Percentiles rank a stretch among this genome's conserved stretches.
Evolutionary conservation across 2,888 invertebrate genomes (phyloP).

Genomic region (Portevinia maculata): DNA sequence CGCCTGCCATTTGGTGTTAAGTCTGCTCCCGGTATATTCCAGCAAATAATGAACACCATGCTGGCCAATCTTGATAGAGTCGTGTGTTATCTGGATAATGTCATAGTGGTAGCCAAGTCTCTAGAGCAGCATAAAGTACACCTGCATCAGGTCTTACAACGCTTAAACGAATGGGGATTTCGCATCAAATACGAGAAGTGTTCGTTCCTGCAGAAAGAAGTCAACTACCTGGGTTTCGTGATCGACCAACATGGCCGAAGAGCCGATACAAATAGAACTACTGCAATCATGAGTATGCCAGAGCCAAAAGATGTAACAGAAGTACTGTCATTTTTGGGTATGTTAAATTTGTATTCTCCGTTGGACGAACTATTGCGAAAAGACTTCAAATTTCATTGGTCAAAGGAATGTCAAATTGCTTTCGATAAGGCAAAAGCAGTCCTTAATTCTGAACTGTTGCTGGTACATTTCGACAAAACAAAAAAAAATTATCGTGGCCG

Average conservation of each 20-base stretch:
- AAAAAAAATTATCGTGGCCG: no score
- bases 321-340: constrained; percentile 52
- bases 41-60: constrained; percentile 70
- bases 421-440: no score
- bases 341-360: constrained; percentile 28
- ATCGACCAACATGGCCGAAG: constrained; percentile 38
- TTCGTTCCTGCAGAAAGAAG: constrained; percentile 12
- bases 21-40: constrained; percentile 70
- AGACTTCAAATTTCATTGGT: constrained; percentile 55
- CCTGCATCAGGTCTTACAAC: constrained; percentile 16
- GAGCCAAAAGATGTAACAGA: constrained; percentile 51
- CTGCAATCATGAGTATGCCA: constrained; percentile 60
- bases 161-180: constrained; percentile 30
- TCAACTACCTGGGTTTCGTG: constrained; percentile 44
- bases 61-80: constrained; percentile 46
- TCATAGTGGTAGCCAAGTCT: constrained; percentile 14
- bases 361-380: constrained; percentile 22
- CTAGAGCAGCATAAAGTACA: constrained; percentile 14
- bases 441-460: constrained; percentile 16
- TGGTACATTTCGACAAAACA: constrained; percentile 37
- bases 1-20: constrained; percentile 72
- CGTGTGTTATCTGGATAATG: constrained; percentile 27
- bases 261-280: constrained; percentile 38
- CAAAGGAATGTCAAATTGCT: no score
- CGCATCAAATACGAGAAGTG: constrained; percentile 32